Evolutionary conservation across 2,797 vertebrate species (phyloP), one percentile per base, ranked within the genome.

Genomic region (Lacerta bilineata): DNA sequence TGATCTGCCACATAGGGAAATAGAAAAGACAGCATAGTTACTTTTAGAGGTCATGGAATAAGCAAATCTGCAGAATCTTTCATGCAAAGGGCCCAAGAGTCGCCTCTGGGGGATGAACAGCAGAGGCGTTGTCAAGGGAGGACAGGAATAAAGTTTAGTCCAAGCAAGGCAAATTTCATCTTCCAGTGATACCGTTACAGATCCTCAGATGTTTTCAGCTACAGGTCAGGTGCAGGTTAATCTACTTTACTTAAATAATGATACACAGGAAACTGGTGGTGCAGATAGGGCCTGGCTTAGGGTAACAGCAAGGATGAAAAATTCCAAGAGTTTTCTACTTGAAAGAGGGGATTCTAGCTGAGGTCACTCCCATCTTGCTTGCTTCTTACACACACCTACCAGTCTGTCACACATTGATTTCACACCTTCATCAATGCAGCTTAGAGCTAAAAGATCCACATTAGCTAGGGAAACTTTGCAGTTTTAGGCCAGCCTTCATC

Each of bases 1-100:
- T 93, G n/a, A 96, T 96, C 98, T 99, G 92, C 89, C 84, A 2
- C 6, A 87, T 46, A 90, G 85, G 74, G 78, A 66, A 83, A 87
- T 8, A 71, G 81, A n/a, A 23, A 11, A 36, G n/a, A 83, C 11
- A 76, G 74, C 84, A 50, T 87, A 66, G 33, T 66, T 80, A 10
- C 11, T 11, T 43, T 64, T 33, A 33, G 10, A 2, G 68, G 50
- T 39, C 43, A 17, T 27, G 43, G 50, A 55, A 55, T 55, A 55
- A 55, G 50, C 50, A 15, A 55, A 55, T 55, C 50, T 55, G 50
- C 50, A 55, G 50, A 55, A 55, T 55, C 50, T 55, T 55, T 55
- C 50, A 55, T 15, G 13, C 50, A 55, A 55, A 55, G 50, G 50
- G 15, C 50, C 13, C 50, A 55, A 55, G 13, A 15, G 3, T 78